phyloP scores from a whole-genome alignment of 2,113 vertebrate genomes.

The Sinocyclocheilus anophthalmus region DNA sequence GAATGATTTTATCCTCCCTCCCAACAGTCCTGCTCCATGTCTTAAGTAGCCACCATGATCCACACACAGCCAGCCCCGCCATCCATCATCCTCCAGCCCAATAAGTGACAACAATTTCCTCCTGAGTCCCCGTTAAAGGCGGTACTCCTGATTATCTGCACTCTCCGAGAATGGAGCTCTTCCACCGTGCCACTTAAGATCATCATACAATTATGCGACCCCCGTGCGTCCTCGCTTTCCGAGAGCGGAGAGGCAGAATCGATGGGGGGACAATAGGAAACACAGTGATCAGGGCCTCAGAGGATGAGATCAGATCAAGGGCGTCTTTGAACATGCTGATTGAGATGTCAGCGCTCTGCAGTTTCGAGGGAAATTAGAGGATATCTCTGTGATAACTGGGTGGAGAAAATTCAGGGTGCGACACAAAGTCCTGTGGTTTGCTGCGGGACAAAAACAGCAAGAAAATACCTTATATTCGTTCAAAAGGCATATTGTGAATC shows the following conservation, averaged over 20 bases:
- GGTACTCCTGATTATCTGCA: slow-evolving; percentile 62
- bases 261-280: slow-evolving; percentile 59
- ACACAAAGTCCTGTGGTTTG: background rate
- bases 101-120: slow-evolving; percentile 70
- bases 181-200: slow-evolving; percentile 64
- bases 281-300: slow-evolving; percentile 38
- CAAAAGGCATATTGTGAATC: background rate
- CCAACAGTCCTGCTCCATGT: slow-evolving; percentile 48
- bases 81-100: slow-evolving; percentile 67
- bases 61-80: slow-evolving; percentile 43
- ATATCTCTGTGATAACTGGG: slow-evolving; percentile 29
- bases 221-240: slow-evolving; percentile 55
- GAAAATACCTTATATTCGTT: background rate
- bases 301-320: slow-evolving; percentile 45
- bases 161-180: slow-evolving; percentile 46
- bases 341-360: slow-evolving; percentile 28
- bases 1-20: slow-evolving; percentile 67
- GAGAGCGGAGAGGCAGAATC: slow-evolving; percentile 56
- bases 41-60: slow-evolving; percentile 62
- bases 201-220: slow-evolving; percentile 66
- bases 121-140: slow-evolving; percentile 52
- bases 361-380: slow-evolving; percentile 33
- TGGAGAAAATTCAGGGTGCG: background rate
- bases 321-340: slow-evolving; percentile 46
- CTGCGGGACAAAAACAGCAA: background rate